phyloP scores from a whole-genome alignment of 2,888 invertebrate species.

The Priocnemis perturbator region DNA sequence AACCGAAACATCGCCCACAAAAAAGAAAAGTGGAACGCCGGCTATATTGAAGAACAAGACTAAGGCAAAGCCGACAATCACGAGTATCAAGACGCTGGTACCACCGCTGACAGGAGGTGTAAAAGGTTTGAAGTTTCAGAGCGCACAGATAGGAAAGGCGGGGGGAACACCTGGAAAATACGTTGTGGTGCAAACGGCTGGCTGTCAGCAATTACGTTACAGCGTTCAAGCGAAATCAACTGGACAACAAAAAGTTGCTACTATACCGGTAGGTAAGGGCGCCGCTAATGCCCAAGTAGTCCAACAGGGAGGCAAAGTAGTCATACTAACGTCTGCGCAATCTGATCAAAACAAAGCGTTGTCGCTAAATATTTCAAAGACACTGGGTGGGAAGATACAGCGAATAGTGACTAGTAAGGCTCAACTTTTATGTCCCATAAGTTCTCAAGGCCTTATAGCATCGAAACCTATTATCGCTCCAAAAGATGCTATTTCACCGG shows the following conservation, averaged over 20 bases:
- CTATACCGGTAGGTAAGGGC: conserved; percentile 60
- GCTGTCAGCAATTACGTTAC: conserved; percentile 67
- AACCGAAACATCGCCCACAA: conserved; percentile 49
- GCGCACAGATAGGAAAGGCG: conserved; percentile 54
- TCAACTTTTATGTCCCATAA: conserved; percentile 74
- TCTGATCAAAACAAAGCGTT: conserved; percentile 66
- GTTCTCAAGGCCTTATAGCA: conserved; percentile 53
- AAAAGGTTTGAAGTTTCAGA: conserved; percentile 67
- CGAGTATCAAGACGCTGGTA: conserved; percentile 69
- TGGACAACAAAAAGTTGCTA: conserved; percentile 62
- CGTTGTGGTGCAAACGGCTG: conserved; percentile 69
- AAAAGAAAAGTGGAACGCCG: conserved; percentile 69
- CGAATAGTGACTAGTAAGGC: conserved; percentile 79
- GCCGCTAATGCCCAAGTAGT: conserved; percentile 67
- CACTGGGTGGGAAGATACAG: conserved; percentile 75
- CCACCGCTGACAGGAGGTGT: conserved; percentile 67
- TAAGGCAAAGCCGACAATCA: conserved; percentile 71
- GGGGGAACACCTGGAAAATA: conserved; percentile 64
- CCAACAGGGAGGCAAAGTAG: conserved; percentile 71
- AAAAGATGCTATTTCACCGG: conserved; percentile 70
- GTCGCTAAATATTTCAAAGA: conserved; percentile 71
- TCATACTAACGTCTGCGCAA: conserved; percentile 69
- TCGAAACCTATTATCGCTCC: conserved; percentile 64
- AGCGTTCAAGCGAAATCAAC: conserved; percentile 65
- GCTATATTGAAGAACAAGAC: conserved; percentile 69